phyloP scores from a whole-genome alignment of 2,888 invertebrate species.

The Plutella xylostella region DNA sequence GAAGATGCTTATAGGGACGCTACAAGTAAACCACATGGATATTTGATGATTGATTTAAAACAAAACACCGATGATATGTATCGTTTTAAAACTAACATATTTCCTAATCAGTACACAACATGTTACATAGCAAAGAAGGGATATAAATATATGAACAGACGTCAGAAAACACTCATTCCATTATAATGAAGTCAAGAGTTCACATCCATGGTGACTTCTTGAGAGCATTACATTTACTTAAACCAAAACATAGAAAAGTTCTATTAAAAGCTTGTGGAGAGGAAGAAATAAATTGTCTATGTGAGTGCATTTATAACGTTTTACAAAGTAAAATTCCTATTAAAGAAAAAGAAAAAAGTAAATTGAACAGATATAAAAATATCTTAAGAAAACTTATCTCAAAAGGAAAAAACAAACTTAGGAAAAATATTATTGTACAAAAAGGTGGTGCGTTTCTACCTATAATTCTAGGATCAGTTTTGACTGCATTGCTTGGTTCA shows the following conservation, averaged over 20 bases:
- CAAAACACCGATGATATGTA: slow-evolving; percentile 17
- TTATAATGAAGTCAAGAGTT: slow-evolving; percentile 18
- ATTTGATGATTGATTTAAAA: slow-evolving; percentile 23
- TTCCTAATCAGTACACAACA: slow-evolving; percentile 10
- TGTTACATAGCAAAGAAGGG: slow-evolving; percentile 11
- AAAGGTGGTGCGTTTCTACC: slow-evolving; percentile 20
- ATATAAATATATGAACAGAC: slow-evolving; percentile 19
- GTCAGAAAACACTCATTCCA: slow-evolving; percentile 16
- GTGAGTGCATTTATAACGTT: slow-evolving; percentile 21
- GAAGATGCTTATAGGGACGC: slow-evolving; percentile 24
- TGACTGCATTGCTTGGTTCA: slow-evolving; percentile 16
- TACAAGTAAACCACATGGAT: slow-evolving; percentile 21
- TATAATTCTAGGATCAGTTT: slow-evolving; percentile 19
- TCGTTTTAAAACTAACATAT: slow-evolving; percentile 20
- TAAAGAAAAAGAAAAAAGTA: slow-evolving; percentile 10
- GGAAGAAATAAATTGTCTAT: slow-evolving; percentile 21
- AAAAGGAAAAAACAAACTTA: slow-evolving; percentile 13
- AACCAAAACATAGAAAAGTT: slow-evolving; percentile 19
- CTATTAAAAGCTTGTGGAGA: slow-evolving; percentile 19
- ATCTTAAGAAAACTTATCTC: slow-evolving; percentile 11
- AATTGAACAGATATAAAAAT: slow-evolving; percentile 13
- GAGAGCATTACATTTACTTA: slow-evolving; percentile 15
- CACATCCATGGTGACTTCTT: slow-evolving; percentile 18
- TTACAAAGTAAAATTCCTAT: slow-evolving; percentile 13
- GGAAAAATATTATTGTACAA: slow-evolving; percentile 19